phyloP scores from a whole-genome alignment of 2,797 vertebrate genomes.

The Caiman crocodilus region DNA sequence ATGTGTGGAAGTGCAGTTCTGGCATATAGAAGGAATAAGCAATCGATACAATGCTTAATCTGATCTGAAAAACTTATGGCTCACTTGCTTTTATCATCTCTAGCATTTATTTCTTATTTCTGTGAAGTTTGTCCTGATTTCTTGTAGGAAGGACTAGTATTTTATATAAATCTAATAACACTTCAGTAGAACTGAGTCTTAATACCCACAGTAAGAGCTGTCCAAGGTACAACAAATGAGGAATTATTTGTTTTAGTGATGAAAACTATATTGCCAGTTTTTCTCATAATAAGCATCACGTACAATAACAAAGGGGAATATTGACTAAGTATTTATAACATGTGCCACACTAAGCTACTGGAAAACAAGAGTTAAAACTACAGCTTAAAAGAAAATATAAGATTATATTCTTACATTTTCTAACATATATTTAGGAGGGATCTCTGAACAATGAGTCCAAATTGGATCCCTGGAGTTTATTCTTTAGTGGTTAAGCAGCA shows the following conservation, averaged over 20 bases:
- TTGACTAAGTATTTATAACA: not conserved
- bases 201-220: not conserved
- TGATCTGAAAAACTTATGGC: conserved; percentile 1
- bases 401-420: not conserved
- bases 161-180: not conserved
- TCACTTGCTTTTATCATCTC: conserved; percentile 40
- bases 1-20: conserved; percentile 38
- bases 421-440: rapidly evolving
- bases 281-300: not conserved
- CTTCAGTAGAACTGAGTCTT: not conserved
- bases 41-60: conserved; percentile 53
- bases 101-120: conserved; percentile 5
- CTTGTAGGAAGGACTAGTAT: not conserved
- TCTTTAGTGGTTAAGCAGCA: not conserved
- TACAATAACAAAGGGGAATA: not conserved
- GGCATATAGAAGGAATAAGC: conserved; percentile 36
- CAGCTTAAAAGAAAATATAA: not conserved
- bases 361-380: not conserved
- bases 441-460: not conserved
- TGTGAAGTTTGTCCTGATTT: not conserved
- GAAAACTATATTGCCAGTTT: not conserved
- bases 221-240: not conserved
- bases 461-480: not conserved
- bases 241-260: not conserved
- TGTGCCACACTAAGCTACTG: not conserved